Evolutionary conservation across 1,140 invertebrate genomes (phyloP), one percentile per base, ranked within the genome.

Genomic region (Pectinophora gossypiella): DNA sequence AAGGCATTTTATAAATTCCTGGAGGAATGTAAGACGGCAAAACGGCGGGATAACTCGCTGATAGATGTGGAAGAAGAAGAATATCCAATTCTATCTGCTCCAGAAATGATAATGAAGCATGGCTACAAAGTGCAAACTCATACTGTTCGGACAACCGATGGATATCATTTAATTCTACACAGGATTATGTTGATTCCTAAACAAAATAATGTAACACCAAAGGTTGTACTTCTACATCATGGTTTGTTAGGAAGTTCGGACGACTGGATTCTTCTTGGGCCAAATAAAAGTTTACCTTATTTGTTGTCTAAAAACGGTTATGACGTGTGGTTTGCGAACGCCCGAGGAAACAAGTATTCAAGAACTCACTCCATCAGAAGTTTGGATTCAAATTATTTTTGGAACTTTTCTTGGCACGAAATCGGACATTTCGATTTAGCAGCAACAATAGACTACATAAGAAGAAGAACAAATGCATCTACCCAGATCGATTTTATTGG

Each of bases 361-460:
- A 70, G 81, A 48, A 85, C 79, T 13, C 91, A 92, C 70, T 56
- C 75, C 0, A 71, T 56, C 9, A 64, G 88, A 4, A 74, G 80
- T 6, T 65, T 88, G 1, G 63, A 87, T 51, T 76, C 89, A 44
- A 48, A 61, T 1, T 62, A 86, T 35, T 94, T 90, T 63, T 94
- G 92, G 92, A 84, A 89, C 51, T 93, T 91, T 67, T 89, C 74
- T 1, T 93, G 88, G 79, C 90, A 93, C 65, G 91, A 94, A 76
- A 92, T 93, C 88, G 94, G 93, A 4, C 67, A 86, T 1, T 91
- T 90, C 48, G 95, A 96, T 85, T 58, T 96, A 40, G 93, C 94
- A 19, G 91, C 94, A 0, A 90, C 91, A 71, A 90, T 96, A 1
- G 90, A 95, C 52, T 90, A 92, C 48, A 89, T 94, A 18, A 71